Conservation (phyloP, 2,888 invertebrate species). For the Parthenolecanium corni region DNA sequence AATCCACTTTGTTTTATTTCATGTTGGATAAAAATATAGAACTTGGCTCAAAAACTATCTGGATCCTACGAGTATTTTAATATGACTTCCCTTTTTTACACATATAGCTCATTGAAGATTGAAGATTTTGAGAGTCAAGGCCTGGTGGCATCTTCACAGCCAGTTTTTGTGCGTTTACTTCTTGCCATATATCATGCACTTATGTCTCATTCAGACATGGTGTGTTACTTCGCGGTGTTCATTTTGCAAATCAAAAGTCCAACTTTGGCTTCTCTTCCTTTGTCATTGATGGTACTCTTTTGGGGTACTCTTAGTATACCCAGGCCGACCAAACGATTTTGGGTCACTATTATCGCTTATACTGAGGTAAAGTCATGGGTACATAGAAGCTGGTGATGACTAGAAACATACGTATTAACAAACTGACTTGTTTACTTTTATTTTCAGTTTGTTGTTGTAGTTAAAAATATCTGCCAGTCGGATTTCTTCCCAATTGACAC, state of each 20-base stretch:
- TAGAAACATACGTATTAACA: not conserved
- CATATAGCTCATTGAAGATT: conserved; percentile 36
- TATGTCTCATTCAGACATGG: conserved; percentile 78
- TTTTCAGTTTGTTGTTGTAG: conserved; percentile 69
- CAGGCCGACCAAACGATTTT: conserved; percentile 92
- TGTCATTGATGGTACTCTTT: conserved; percentile 90
- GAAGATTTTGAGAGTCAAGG: conserved; percentile 49
- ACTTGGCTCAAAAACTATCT: too few species aligned
- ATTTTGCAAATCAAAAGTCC: conserved; percentile 89
- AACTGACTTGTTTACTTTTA: not conserved
- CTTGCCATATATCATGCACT: conserved; percentile 55
- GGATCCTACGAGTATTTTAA: too few species aligned
- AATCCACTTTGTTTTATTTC: too few species aligned
- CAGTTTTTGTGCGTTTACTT: conserved; percentile 40
- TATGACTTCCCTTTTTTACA: too few species aligned
- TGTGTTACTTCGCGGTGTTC: conserved; percentile 93
- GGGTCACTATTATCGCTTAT: conserved; percentile 96
- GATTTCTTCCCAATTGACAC: conserved; percentile 79
- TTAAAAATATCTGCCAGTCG: conserved; percentile 97
- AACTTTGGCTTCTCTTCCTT: conserved; percentile 79
- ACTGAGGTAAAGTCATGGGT: conserved; percentile 59
- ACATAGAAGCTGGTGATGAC: too few species aligned
- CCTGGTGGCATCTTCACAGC: conserved; percentile 42
- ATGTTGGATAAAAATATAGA: too few species aligned
- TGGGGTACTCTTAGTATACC: conserved; percentile 97